Evolutionary conservation across 2,888 invertebrate species (phyloP).

Genomic region (Callimorpha dominula): DNA sequence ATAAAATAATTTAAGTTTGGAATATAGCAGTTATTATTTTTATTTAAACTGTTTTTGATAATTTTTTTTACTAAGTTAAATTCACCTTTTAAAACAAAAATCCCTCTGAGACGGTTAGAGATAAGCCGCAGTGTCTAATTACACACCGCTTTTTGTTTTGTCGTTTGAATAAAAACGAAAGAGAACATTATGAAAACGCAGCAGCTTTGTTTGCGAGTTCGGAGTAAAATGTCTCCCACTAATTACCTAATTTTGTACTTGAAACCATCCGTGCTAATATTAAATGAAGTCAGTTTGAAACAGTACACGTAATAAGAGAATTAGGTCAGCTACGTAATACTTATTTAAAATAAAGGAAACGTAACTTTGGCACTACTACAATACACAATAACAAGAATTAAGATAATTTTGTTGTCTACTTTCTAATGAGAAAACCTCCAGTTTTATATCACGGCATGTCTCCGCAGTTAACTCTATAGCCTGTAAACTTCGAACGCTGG

Average conservation of each 20-base stretch:
- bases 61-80: no score
- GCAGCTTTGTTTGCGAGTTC: not conserved
- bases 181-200: constrained; percentile 2
- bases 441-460: constrained; percentile 1
- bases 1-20: no score
- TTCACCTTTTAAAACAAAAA: not conserved
- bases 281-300: not conserved
- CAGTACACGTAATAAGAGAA: constrained; percentile 10
- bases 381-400: not conserved
- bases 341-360: not conserved
- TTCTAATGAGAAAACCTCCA: not conserved
- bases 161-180: constrained; percentile 4
- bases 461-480: not conserved
- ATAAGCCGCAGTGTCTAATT: constrained; percentile 1
- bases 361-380: not conserved
- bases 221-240: not conserved
- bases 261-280: constrained; percentile 4
- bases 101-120: not conserved
- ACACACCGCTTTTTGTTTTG: not conserved
- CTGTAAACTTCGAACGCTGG: not conserved
- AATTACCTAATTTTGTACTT: constrained; percentile 11
- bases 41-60: no score
- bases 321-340: constrained; percentile 3
- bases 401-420: not conserved
- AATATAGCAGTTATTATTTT: not conserved